Evolutionary conservation across 2,797 vertebrate genomes (phyloP).

Genomic region (Dendrocincla fuliginosa): DNA sequence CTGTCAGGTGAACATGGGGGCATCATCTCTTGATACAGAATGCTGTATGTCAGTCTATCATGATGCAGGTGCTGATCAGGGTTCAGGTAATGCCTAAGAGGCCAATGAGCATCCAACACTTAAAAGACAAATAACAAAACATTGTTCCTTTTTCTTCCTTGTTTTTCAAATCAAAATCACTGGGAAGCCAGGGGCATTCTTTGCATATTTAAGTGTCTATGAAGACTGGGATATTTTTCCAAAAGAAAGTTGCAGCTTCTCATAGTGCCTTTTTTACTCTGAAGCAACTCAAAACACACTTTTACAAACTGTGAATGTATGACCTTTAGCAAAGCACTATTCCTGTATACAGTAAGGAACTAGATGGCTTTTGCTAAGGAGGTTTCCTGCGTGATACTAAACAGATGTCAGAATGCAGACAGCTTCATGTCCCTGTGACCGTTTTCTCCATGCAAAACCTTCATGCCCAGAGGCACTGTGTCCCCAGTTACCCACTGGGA

Average conservation of each 20-base stretch:
- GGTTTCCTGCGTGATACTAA: neutral
- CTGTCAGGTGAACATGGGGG: neutral
- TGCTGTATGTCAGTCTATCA: neutral
- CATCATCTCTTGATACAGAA: neutral
- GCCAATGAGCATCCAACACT: neutral
- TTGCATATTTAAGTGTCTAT: neutral
- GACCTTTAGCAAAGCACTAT: neutral
- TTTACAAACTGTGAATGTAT: neutral
- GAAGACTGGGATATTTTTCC: neutral
- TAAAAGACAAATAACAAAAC: neutral
- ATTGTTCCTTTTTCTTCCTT: neutral
- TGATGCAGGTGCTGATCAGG: neutral
- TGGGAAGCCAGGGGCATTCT: neutral
- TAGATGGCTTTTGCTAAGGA: neutral
- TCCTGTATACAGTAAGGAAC: neutral
- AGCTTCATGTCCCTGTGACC: neutral
- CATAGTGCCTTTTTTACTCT: neutral
- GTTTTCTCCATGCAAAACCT: neutral
- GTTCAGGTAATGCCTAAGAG: neutral
- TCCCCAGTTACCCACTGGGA: neutral
- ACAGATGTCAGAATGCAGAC: neutral
- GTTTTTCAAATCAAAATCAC: neutral
- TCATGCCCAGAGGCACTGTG: neutral
- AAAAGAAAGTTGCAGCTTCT: neutral
- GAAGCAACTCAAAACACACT: neutral